Evolutionary conservation across 1,140 invertebrate species (phyloP).

Genomic region (Danaus plexippus): DNA sequence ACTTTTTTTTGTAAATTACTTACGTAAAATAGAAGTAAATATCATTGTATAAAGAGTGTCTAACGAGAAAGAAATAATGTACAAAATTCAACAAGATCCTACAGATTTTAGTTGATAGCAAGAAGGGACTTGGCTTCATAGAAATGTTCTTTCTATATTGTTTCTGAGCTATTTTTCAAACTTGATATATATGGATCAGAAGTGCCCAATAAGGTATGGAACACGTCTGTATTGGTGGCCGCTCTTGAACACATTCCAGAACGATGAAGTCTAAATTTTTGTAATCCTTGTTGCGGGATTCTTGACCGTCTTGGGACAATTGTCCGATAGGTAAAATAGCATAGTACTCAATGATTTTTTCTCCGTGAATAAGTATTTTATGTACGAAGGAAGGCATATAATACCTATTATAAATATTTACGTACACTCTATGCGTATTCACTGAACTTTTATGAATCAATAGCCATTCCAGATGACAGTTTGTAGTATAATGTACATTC

Average conservation of each 20-base stretch:
- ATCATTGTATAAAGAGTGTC: constrained; percentile 4
- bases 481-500: no score
- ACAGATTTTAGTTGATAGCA: background rate
- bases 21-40: background rate
- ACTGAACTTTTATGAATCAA: no score
- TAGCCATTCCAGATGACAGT: no score
- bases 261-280: constrained; percentile 21
- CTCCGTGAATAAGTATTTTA: constrained; percentile 12
- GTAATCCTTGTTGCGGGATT: constrained; percentile 24
- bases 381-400: constrained; percentile 21
- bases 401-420: constrained; percentile 14
- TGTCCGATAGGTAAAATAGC: constrained; percentile 17
- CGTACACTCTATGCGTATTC: no score
- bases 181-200: constrained; percentile 18
- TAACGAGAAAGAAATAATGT: constrained; percentile 9
- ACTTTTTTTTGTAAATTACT: constrained; percentile 8
- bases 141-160: constrained; percentile 3
- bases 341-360: no score
- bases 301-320: constrained; percentile 23
- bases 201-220: constrained; percentile 16
- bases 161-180: background rate
- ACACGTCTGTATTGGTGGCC: constrained; percentile 24
- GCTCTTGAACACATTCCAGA: constrained; percentile 7
- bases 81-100: background rate
- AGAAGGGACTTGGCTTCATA: constrained; percentile 4